Evolutionary conservation across 2,113 vertebrate genomes (phyloP).

Genomic region (Orientallactaga bullata): DNA sequence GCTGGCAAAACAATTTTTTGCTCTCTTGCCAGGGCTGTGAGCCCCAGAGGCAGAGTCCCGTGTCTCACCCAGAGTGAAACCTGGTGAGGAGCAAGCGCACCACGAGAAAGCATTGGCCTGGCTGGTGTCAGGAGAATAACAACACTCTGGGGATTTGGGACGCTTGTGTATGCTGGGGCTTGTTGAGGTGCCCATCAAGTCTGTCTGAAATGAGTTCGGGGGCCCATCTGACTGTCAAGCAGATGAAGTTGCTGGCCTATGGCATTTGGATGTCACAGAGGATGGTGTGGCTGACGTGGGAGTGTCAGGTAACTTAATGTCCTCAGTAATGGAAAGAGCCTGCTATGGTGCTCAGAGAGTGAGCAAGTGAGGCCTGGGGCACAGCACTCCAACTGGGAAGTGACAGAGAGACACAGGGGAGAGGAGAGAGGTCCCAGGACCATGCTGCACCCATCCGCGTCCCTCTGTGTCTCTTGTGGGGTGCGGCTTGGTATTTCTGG

Average conservation of each 20-base stretch:
- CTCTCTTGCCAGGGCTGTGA: neutral
- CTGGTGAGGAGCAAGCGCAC: too few species aligned
- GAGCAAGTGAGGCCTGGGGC: neutral
- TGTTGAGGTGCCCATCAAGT: too few species aligned
- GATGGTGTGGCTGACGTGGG: rapidly evolving
- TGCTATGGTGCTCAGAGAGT: neutral
- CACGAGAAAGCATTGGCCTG: neutral
- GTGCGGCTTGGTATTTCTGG: rapidly evolving
- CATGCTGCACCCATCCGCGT: rapidly evolving
- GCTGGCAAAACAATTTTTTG: rapidly evolving
- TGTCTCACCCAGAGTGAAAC: rapidly evolving
- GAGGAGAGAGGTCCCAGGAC: neutral
- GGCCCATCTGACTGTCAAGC: neutral
- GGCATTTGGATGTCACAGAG: rapidly evolving
- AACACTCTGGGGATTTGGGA: neutral
- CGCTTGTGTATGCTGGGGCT: rapidly evolving
- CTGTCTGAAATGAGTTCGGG: neutral
- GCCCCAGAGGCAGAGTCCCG: rapidly evolving
- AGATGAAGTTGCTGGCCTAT: neutral
- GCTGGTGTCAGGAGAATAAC: neutral
- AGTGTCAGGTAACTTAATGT: neutral
- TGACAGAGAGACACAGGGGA: neutral
- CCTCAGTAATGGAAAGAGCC: neutral
- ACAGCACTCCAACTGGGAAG: neutral
- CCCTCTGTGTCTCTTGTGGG: rapidly evolving